A percentile compares a stretch with the other conserved stretches of the same genome.
Evolutionary conservation across 2,888 invertebrate species (phyloP).

Genomic region (Ectemnius continuus): DNA sequence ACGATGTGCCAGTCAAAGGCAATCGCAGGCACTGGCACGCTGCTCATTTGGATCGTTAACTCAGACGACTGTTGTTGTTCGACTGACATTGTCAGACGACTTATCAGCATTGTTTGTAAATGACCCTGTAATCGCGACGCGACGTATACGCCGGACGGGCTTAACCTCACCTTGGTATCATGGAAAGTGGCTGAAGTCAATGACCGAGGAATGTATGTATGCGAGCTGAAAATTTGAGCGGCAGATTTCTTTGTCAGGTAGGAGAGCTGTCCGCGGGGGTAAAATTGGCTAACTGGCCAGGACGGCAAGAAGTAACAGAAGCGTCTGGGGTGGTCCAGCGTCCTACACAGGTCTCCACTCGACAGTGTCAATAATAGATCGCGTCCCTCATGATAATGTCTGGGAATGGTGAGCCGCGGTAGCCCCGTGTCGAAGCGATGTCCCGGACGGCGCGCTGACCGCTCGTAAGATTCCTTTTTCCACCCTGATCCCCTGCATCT

Average conservation of each 20-base stretch:
- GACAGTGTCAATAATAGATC: conserved; percentile 72
- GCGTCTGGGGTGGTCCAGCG: conserved; percentile 62
- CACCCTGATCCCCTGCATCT: conserved; percentile 18
- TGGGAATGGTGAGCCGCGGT: conserved; percentile 27
- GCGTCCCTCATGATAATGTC: conserved; percentile 50
- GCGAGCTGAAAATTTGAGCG: no score
- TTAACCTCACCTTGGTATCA: not conserved
- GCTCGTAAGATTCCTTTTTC: conserved; percentile 41
- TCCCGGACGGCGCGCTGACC: conserved; percentile 41
- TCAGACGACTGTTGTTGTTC: not conserved
- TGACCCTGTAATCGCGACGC: not conserved
- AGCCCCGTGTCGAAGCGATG: conserved; percentile 51
- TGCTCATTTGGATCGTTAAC: conserved; percentile 4
- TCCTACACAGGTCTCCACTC: conserved; percentile 73
- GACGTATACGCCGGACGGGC: not conserved
- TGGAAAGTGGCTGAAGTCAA: not conserved
- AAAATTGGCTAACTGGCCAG: conserved; percentile 22
- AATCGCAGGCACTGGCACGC: not conserved
- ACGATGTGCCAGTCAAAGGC: not conserved
- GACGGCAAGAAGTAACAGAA: conserved; percentile 18
- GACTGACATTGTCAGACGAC: not conserved
- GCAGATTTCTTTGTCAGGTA: no score
- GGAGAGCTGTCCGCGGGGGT: not conserved
- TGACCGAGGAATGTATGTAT: not conserved
- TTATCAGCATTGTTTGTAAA: conserved; percentile 2